phyloP scores from a whole-genome alignment of 2,797 vertebrate genomes.

The Sebastes reedi region DNA sequence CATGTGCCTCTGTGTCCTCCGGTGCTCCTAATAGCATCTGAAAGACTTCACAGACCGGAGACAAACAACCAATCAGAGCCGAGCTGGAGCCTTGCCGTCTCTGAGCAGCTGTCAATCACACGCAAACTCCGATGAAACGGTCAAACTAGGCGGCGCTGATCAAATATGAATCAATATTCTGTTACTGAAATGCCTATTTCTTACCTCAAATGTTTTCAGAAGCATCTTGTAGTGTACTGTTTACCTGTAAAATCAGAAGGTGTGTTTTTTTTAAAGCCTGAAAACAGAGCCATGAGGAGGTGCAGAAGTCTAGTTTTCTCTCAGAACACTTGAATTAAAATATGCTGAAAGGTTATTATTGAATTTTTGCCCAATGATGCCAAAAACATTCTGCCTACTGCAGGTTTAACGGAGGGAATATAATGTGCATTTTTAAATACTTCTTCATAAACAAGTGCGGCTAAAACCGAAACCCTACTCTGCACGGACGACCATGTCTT shows the following conservation, averaged over 20 bases:
- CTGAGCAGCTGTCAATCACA: too few species aligned
- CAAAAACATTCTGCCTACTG: not conserved
- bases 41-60: not conserved
- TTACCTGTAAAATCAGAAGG: too few species aligned
- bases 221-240: too few species aligned
- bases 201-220: too few species aligned
- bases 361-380: not conserved
- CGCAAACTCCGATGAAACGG: too few species aligned
- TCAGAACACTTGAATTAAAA: not conserved
- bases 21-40: not conserved
- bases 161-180: too few species aligned
- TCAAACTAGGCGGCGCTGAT: too few species aligned
- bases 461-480: not conserved
- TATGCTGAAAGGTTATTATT: not conserved
- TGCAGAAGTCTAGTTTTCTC: not conserved
- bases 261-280: too few species aligned
- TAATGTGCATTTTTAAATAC: not conserved
- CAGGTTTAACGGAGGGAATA: not conserved
- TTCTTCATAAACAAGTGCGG: not conserved
- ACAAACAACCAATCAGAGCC: not conserved
- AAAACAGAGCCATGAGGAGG: too few species aligned
- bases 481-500: not conserved
- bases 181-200: too few species aligned
- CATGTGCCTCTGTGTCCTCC: not conserved
- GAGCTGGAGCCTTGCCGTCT: too few species aligned